Evolutionary conservation across 2,113 vertebrate species (phyloP).

Genomic region (Bos indicus): DNA sequence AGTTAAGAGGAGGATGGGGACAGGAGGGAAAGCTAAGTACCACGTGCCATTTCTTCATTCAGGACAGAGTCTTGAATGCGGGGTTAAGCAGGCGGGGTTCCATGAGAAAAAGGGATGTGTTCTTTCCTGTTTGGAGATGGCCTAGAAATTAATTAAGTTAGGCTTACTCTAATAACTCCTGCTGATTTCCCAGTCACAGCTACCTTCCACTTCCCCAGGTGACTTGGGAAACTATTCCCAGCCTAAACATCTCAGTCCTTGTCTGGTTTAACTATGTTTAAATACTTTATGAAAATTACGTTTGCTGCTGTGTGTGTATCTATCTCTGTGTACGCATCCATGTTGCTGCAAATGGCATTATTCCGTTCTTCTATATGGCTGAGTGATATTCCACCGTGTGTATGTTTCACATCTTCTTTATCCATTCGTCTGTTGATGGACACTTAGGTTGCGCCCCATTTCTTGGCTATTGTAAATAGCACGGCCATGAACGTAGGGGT

Average conservation of each 20-base stretch:
- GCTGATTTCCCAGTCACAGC: neutral
- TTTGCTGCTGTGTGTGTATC: neutral
- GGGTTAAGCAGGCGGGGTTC: neutral
- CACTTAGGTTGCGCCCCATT: neutral
- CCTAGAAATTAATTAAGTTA: too few species aligned
- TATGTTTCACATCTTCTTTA: neutral
- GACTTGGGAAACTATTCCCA: neutral
- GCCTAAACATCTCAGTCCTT: accelerated
- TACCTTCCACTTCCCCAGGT: neutral
- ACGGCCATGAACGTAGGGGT: accelerated
- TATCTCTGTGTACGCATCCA: neutral
- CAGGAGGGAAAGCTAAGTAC: neutral
- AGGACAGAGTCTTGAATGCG: neutral
- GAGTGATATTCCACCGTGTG: neutral
- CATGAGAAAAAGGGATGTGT: neutral
- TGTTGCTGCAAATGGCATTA: neutral
- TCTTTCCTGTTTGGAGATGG: neutral
- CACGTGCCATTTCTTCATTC: neutral
- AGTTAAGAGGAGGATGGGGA: neutral
- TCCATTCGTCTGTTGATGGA: neutral
- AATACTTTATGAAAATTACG: neutral
- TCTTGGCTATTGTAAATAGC: neutral
- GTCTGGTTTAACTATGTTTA: neutral
- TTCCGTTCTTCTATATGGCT: neutral
- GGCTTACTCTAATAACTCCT: neutral